Evolutionary conservation across 2,113 vertebrate species (phyloP).

Genomic region (Caranx melampygus): DNA sequence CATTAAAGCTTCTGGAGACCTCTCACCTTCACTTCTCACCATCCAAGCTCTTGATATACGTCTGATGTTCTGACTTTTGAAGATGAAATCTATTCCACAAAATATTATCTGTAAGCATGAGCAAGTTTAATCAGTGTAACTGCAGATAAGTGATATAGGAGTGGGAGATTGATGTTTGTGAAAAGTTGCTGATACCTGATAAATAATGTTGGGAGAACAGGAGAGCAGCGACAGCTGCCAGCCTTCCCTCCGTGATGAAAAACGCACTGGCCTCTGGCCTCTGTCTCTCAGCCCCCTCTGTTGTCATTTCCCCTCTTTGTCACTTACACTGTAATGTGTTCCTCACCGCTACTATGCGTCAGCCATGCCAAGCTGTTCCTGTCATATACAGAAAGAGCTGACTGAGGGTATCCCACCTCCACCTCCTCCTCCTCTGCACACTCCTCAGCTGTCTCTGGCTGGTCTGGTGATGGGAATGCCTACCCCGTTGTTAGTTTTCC

Average conservation of each 20-base stretch:
- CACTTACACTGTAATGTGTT: conserved; percentile 62
- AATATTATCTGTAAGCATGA: neutral
- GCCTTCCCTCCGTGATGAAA: conserved; percentile 65
- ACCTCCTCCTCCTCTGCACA: conserved; percentile 24
- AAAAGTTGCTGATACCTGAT: conserved; percentile 30
- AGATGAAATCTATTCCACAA: neutral
- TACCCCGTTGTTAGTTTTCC: conserved; percentile 43
- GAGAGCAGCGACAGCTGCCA: conserved; percentile 46
- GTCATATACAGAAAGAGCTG: conserved; percentile 54
- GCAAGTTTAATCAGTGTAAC: neutral
- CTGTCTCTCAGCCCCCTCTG: conserved; percentile 61
- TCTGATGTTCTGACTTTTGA: neutral
- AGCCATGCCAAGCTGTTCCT: conserved; percentile 59
- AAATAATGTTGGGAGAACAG: conserved; percentile 45
- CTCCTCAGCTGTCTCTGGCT: conserved; percentile 9
- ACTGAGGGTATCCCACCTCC: conserved; percentile 56
- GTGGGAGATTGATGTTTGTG: neutral
- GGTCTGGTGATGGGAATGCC: conserved; percentile 26
- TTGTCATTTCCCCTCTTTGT: conserved; percentile 75
- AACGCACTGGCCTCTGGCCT: conserved; percentile 58
- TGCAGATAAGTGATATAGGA: neutral
- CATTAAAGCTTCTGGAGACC: conserved; percentile 1
- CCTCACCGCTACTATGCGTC: conserved; percentile 54
- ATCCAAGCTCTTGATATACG: neutral
- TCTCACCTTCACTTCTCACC: neutral